Base-by-base conservation (phyloP, 23 tunicate genomes). In the Phallusia fumigata region DNA sequence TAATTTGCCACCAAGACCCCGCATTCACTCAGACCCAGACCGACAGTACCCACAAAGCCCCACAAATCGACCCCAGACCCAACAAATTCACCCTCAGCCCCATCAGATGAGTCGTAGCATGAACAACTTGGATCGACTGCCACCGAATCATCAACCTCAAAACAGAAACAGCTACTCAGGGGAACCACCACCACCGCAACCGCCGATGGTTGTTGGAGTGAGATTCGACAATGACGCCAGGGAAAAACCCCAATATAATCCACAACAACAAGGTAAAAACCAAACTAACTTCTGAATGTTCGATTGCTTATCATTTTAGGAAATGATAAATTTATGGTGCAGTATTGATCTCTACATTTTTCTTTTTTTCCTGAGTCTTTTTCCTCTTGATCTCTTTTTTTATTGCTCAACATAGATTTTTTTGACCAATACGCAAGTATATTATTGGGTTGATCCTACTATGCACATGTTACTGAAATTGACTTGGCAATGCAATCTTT, bases 171-270 rank as follows among this genome's bases (percentile, higher is more conserved):
- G 86, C 64, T 87, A 87, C 80, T 65, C 86, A 26, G 78, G 78
- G 19, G 84, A 80, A 12, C 74, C 31, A 12, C 69, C 69, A 21
- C 47, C 47, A 40, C 5, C 47, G 10, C 47, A 40, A 40, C 47
- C 47, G 10, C 85, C 77, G 30, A 74, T 74, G 79, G 91, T 87
- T 30, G 91, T 87, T 32, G 91, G 91, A 33, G 84, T 87, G 32
- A 30, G 79, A 32, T 86, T 84, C 33, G 81, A 84, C 28, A 84
- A 84, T 36, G 69, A 58, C 69, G 13, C 26, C 69, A 58, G 69
- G 69, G 47, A 40, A 40, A 58, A 58, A 58, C 69, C 69, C 8
- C 69, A 58, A 24, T 58, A 6, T 16, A 58, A 58, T 58, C 28
- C 69, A 58, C 69, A 8, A 8, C 26, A 58, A 3, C 69, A 58